Evolutionary conservation across 2,797 vertebrate genomes (phyloP), one percentile per base, ranked within the genome.

Genomic region (Eptatretus atami): DNA sequence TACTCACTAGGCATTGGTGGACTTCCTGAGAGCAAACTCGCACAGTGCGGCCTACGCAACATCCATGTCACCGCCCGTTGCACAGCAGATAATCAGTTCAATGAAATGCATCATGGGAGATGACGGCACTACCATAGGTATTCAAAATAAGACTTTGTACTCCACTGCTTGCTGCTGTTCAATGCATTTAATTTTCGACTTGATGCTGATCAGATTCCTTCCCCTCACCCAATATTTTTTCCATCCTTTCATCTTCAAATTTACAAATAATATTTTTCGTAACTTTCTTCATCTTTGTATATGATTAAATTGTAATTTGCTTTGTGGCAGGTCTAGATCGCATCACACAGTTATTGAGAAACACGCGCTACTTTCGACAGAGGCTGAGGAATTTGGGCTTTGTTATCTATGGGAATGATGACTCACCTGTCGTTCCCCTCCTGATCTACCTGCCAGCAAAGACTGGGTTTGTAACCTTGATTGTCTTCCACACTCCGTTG

Each of bases 371-470:
- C 68, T 96, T 96, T 75, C 80, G 90, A 68, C 79, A 80, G 66
- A 78, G 77, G 69, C 81, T 96, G 66, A 76, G 77, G 2, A 78
- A 85, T 57, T 80, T 83, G 81, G 86, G 90, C 66, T 85, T 96
- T 73, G 94, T 95, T 70, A 88, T 86, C 73, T 96, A 96, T 24
- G 90, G 90, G 68, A 96, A 94, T 67, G 78, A 83, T 53, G 82
- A 94, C 70, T 95, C 88, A 1, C 90, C 90, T 1, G 82, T 95
- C 53, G 81, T 95, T 54, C 88, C 90, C 69, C 71, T 96, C 71
- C 93, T 96, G 90, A 77, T 96, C 24, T 96, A 96, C 70, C 93
- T 96, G 88, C 88, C 86, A 6, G 88, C 86, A 70, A 96, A 96
- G 74, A 86, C 95, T 25, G 86, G 86, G 79, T 80, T 70, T 0